Base-by-base conservation (phyloP, 2,888 invertebrate genomes). In the Lithophane leautieri region DNA sequence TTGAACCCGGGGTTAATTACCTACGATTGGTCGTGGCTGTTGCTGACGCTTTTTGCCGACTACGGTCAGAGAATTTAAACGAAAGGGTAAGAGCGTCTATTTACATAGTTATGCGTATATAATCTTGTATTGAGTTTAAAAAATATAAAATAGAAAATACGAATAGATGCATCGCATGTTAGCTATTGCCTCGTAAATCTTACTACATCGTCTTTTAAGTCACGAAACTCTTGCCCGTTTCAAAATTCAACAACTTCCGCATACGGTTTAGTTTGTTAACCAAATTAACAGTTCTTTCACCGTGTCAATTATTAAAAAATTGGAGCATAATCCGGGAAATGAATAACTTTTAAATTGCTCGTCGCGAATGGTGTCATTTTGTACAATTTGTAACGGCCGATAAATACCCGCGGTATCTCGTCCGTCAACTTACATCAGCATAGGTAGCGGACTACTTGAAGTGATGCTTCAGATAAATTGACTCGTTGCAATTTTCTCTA, bases 1-100 rank as follows among this genome's bases (percentile, higher is more conserved):
- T 90, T 91, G 91, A 93, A 90, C 93, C 85, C 80, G 70, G 84
- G 91, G 92, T 91, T 92, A 91, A 92, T 92, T 91, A n/a, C n/a
- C n/a, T n/a, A 89, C 87, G 75, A 82, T 86, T 86, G 78, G 79
- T 79, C 79, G 87, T 84, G 86, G 62, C 28, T 73, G 54, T 14
- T 76, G 69, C 80, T 78, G 63, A 63, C 66, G 70, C 28, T 78
- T 74, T 77, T 79, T 68, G 50, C 75, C 40, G 40, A 70, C 66
- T 70, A 52, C 62, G 40, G 62, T 25, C 70, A 50, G 58, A 63
- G 16, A 56, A 78, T 78, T 70, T 67, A 62, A 70, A 73, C 28
- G 56, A 65, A 69, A 76, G 67, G 58, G 65, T 69, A 58, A 58
- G 25, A 65, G 12, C 28, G 58, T 62, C 42, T 82, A 73, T 76